Evolutionary conservation across 2,888 invertebrate species (phyloP), one percentile per base, ranked within the genome.

Genomic region (Eurytoma californica): DNA sequence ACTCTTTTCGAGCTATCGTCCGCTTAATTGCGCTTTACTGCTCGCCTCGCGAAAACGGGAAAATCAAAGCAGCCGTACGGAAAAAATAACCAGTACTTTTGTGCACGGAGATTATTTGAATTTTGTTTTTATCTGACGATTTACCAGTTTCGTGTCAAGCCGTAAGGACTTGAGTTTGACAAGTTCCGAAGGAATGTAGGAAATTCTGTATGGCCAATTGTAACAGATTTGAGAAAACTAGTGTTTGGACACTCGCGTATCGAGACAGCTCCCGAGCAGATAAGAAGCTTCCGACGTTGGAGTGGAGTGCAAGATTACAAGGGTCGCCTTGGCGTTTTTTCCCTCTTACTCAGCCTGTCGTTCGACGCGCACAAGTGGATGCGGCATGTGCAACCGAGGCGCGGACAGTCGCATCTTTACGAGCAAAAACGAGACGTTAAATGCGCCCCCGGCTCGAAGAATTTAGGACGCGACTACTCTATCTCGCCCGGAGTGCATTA

Each of bases 401-500:
- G 73, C 74, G 66, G 24, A 55, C 49, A 66, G 51, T 30, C 74
- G 72, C 30, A 75, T 75, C 53, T 68, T 68, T 68, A 75, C 60
- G 75, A 75, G 67, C 39, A 53, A 53, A 61, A 68, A 75, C 51
- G 13, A 74, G 51, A 30, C 60, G 28, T 13, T 18, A 39, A 51
- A 47, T 7, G 9, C 7, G 30, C 49, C 57, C 24, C 13, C 51
- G 12, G 53, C 7, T 55, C 28, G 20, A 74, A 53, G 75, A 75
- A 75, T 75, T 75, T 61, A 75, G 75, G 75, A 39, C 68, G 75
- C 20, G 5, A 16, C 18, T 61, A 39, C 39, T 39, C 61, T 47
- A 68, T 68, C 60, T 68, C 30, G n/a, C 47, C 18, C 39, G n/a
- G 53, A 75, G 75, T 68, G 68, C 75, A 68, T 68, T 75, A 68